Evolutionary conservation across 2,797 vertebrate genomes (phyloP), one percentile per base, ranked within the genome.

Genomic region (Pitangus sulphuratus): DNA sequence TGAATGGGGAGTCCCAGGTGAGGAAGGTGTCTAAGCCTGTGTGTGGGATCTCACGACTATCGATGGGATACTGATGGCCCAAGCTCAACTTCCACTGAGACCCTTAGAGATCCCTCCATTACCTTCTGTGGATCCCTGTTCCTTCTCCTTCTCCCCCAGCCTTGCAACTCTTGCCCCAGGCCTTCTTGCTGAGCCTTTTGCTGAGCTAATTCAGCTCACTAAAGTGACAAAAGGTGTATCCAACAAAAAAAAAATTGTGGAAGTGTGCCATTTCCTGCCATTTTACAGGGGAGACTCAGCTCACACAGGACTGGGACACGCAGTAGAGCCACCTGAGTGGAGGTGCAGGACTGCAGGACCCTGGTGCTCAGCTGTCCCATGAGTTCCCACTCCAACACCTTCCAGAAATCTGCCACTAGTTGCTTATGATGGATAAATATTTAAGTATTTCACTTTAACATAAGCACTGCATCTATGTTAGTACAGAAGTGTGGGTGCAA

Each of bases 251-350:
- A 56, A 39, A 54, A 8, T 4, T 9, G 24, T 48, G 31, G 3
- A 74, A 77, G 60, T 17, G 11, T 2, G 0, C 8, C 19, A 6
- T 69, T 72, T 76, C 9, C 21, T 79, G 26, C n/a, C 25, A 24
- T 69, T 83, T 76, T 51, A 39, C 12, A 33, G 37, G 3, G 1
- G 7, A 40, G 15, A 44, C 50, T 78, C 31, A 48, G 37, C 21
- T 51, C 53, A 54, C 22, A 20, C 0, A 3, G 22, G 15, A 1
- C 6, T 5, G 5, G 12, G 44, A 68, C 4, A 31, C 1, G 4
- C 15, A 71, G 5, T 19, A 26, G 48, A 51, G 28, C 25, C 31
- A 82, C 58, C 6, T 12, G 14, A 76, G 33, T 0, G 2, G 37
- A 66, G 24, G 8, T 15, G 13, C 30, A 58, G 26, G 57, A 48